Percentiles rank a stretch among this genome's conserved stretches.
Evolutionary conservation across 1,140 invertebrate species (phyloP).

Genomic region (Heliconius himera): DNA sequence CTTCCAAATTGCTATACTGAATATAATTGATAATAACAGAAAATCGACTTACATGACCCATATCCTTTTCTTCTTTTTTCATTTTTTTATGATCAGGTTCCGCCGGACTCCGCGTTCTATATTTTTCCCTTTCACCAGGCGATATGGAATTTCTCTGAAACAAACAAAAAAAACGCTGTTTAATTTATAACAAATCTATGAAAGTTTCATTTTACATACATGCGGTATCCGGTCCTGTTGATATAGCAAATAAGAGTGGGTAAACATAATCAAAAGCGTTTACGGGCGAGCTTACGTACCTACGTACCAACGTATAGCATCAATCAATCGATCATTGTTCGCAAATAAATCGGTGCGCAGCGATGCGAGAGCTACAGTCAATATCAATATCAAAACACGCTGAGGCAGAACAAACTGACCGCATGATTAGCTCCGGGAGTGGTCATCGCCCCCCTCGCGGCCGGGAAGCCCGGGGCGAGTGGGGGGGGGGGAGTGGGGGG

Average conservation of each 20-base stretch:
- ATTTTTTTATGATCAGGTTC: conserved; percentile 86
- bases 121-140: conserved; percentile 92
- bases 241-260: conserved; percentile 62
- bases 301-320: conserved; percentile 47
- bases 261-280: conserved; percentile 78
- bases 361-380: conserved; percentile 75
- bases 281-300: conserved; percentile 66
- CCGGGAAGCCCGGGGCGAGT: conserved; percentile 21
- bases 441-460: conserved; percentile 60
- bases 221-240: conserved; percentile 27
- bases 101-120: conserved; percentile 88
- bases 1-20: too few species aligned
- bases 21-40: not conserved
- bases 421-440: conserved; percentile 80
- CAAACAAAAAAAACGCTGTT: conserved; percentile 76
- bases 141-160: conserved; percentile 94
- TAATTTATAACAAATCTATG: conserved; percentile 41
- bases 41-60: conserved; percentile 86
- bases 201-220: conserved; percentile 36
- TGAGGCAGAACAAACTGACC: conserved; percentile 81
- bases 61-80: conserved; percentile 91
- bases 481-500: conserved; percentile 37
- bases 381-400: conserved; percentile 82
- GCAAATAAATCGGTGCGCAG: conserved; percentile 79
- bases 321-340: conserved; percentile 80